Conservation (phyloP, 2,888 invertebrate genomes). For the Philaethria dido region DNA sequence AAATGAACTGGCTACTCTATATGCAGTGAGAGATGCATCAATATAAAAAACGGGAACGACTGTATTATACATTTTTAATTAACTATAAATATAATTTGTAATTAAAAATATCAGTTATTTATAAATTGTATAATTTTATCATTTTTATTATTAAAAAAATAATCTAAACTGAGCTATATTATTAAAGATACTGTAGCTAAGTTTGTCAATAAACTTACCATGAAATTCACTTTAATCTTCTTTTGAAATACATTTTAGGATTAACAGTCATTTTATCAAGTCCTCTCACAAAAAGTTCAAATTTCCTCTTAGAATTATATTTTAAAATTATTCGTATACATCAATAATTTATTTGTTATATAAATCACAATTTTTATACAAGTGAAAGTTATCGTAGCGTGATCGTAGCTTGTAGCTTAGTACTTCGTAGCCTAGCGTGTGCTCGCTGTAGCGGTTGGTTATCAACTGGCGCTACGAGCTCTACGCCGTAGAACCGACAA, state of each 20-base stretch:
- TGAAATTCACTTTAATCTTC: conserved; percentile 28
- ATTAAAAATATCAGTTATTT: too few species aligned
- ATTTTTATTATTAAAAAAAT: too few species aligned
- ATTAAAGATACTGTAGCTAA: neutral
- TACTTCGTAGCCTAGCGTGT: conserved; percentile 57
- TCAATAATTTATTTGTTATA: conserved; percentile 8
- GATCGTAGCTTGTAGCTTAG: conserved; percentile 50
- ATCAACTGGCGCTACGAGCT: conserved; percentile 68
- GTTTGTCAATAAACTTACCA: conserved; percentile 23
- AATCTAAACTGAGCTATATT: too few species aligned
- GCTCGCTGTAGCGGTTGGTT: conserved; percentile 60
- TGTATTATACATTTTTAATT: too few species aligned
- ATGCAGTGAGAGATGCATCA: too few species aligned
- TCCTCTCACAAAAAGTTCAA: neutral
- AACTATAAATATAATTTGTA: too few species aligned
- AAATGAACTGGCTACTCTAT: too few species aligned
- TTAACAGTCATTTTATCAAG: conserved; percentile 1
- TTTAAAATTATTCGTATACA: neutral
- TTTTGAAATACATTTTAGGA: conserved; percentile 15
- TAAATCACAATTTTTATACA: conserved; percentile 7
- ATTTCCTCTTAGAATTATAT: neutral
- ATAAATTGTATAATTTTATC: too few species aligned
- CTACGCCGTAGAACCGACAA: conserved; percentile 57
- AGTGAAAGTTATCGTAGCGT: conserved; percentile 43
- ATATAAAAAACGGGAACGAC: too few species aligned